These are phyloP conservation scores for Leptopilina clavipes DNA, from an alignment of 1,140 invertebrate species.

Conservation along the genomic window DNA sequence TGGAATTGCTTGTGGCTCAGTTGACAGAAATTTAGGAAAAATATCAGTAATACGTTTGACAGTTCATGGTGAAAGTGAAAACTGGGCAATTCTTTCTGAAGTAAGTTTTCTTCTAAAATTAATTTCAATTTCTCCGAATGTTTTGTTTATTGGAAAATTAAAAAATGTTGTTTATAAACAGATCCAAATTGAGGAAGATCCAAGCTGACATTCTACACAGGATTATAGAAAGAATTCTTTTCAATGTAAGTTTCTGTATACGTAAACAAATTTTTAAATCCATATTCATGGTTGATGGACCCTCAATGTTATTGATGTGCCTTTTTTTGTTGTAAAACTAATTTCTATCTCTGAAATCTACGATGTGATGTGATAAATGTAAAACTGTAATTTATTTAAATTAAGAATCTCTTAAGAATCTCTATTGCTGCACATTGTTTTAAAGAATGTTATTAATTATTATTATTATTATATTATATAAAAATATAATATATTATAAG, in stretches of 20 bases:
- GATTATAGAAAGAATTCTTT: not conserved
- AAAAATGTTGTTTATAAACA: constrained; percentile 37
- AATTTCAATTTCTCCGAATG: too few relatives aligned
- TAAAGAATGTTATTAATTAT: not conserved
- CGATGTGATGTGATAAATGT: constrained; percentile 31
- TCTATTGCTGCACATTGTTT: constrained; percentile 10
- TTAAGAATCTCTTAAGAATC: not conserved
- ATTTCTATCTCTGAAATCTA: not conserved
- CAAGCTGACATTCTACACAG: constrained; percentile 46
- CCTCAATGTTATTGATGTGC: constrained; percentile 19
- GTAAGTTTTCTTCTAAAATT: constrained; percentile 75
- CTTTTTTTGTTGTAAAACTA: constrained; percentile 23
- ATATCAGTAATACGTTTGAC: constrained; percentile 83
- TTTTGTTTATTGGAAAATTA: too few relatives aligned
- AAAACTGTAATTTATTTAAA: constrained; percentile 22
- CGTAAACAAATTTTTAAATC: not conserved
- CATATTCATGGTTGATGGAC: constrained; percentile 12
- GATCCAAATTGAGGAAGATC: constrained; percentile 52
- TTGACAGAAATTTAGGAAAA: constrained; percentile 81
- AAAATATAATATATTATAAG: not conserved
- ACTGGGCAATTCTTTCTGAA: constrained; percentile 94
- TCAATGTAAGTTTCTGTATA: constrained; percentile 4
- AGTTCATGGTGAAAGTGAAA: constrained; percentile 87
- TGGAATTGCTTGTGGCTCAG: constrained; percentile 84
- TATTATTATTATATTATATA: constrained; percentile 3